These are phyloP conservation scores for Thereuonema tuberculata DNA, from an alignment of 1,140 invertebrate species.

Conservation along the genomic window DNA sequence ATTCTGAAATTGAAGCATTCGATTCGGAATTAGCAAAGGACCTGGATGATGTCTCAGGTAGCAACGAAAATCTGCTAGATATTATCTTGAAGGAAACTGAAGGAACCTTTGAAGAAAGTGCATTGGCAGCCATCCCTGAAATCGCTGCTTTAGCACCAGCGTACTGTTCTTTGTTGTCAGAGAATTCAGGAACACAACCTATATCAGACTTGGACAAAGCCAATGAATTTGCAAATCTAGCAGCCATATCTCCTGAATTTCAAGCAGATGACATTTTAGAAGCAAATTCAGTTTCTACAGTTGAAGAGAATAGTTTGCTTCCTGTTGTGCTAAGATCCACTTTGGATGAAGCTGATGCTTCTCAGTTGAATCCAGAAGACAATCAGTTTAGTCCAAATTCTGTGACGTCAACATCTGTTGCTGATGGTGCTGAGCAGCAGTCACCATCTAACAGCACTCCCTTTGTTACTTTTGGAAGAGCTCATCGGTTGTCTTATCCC, in stretches of 20 bases:
- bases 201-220: background rate
- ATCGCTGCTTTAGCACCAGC: background rate
- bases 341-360: background rate
- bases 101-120: background rate
- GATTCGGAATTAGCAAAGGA: background rate
- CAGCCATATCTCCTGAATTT: background rate
- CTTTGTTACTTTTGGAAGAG: background rate
- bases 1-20: background rate
- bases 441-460: background rate
- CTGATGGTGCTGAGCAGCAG: background rate
- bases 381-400: background rate
- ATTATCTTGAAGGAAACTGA: background rate
- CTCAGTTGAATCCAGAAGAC: background rate
- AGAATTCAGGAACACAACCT: background rate
- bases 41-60: background rate
- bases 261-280: background rate
- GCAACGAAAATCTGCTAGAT: slow-evolving; percentile 2
- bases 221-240: no score
- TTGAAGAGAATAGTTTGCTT: background rate
- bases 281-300: background rate
- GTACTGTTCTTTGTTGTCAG: background rate
- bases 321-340: background rate
- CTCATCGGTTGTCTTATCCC: background rate
- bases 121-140: background rate
- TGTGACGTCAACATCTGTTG: background rate